Base-by-base conservation (phyloP, 1,140 invertebrate species). In the Bombus cullumanus region DNA sequence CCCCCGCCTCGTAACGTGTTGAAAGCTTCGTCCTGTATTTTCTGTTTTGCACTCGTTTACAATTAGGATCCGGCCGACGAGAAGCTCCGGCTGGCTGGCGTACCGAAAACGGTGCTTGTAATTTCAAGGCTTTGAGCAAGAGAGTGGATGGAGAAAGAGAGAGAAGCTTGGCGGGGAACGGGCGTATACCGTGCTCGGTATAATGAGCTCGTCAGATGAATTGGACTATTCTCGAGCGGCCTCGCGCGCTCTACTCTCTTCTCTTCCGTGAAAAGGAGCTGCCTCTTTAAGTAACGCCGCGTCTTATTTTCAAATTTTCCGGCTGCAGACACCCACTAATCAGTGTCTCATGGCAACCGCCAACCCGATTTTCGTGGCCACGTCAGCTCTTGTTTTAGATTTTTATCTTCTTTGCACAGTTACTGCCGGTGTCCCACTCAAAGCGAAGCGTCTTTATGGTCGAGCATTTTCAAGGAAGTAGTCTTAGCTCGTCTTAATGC, bases 111-210 rank as follows among this genome's bases (percentile, higher is more conserved):
- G 78, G n/a, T n/a, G 84, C 72, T 86, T 86, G 84, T 86, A 86
- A 81, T 86, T 86, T 81, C 79, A 86, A 86, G 84, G 72, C 68
- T 86, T 86, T 86, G 82, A 86, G 79, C 53, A 53, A 43, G 9
- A 62, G 37, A 3, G 28, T n/a, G 28, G 28, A 28, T 2, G 59
- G 59, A 25, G 39, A 37, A 69, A 34, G 37, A 9, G 43, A 34
- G 37, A 9, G 43, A 34, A 39, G 8, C 28, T 22, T 18, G 34
- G n/a, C 37, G 9, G 28, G 37, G 34, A 37, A 41, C 53, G 22
- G 53, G 34, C 15, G 34, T 28, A n/a, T 34, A 41, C 34, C 41
- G 43, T 2, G 31, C 43, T 41, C 34, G 34, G 84, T 59, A 82
- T 82, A 86, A 86, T 73, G 84, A 86, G 84, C 84, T 75, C 59